phyloP scores from a whole-genome alignment of 2,888 invertebrate genomes.

The Augiades crinisus region DNA sequence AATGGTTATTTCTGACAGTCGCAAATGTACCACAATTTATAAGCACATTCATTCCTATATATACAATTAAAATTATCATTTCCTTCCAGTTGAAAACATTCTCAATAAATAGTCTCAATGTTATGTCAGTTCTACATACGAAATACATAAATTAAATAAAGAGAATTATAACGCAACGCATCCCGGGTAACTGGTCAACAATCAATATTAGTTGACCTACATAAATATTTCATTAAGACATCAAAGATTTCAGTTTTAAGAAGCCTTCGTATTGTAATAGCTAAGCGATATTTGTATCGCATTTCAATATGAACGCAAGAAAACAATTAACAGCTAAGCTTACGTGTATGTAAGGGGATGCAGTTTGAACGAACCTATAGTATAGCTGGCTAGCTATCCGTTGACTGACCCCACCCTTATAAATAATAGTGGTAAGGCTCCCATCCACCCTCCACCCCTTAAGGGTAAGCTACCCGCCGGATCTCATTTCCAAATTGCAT shows the following conservation, averaged over 20 bases:
- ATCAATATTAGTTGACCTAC: too few species aligned
- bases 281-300: slow-evolving; percentile 2
- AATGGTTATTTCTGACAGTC: slow-evolving; percentile 52
- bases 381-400: slow-evolving; percentile 58
- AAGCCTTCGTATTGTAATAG: too few species aligned
- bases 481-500: slow-evolving; percentile 81
- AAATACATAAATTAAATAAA: slow-evolving; percentile 9
- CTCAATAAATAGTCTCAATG: slow-evolving; percentile 21
- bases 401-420: slow-evolving; percentile 77
- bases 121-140: slow-evolving; percentile 7
- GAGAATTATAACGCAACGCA: too few species aligned
- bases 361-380: slow-evolving; percentile 45
- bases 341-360: slow-evolving; percentile 56
- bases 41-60: slow-evolving; percentile 67
- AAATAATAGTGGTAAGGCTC: slow-evolving; percentile 78
- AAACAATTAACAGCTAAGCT: slow-evolving; percentile 64
- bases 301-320: slow-evolving; percentile 29
- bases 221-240: too few species aligned
- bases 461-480: slow-evolving; percentile 71
- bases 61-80: slow-evolving; percentile 53
- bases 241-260: too few species aligned
- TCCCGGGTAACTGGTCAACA: too few species aligned
- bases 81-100: slow-evolving; percentile 29
- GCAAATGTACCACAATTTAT: slow-evolving; percentile 61
- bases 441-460: slow-evolving; percentile 62